Evolutionary conservation across 2,797 vertebrate genomes (phyloP).

Genomic region (Gobio occitaniae): DNA sequence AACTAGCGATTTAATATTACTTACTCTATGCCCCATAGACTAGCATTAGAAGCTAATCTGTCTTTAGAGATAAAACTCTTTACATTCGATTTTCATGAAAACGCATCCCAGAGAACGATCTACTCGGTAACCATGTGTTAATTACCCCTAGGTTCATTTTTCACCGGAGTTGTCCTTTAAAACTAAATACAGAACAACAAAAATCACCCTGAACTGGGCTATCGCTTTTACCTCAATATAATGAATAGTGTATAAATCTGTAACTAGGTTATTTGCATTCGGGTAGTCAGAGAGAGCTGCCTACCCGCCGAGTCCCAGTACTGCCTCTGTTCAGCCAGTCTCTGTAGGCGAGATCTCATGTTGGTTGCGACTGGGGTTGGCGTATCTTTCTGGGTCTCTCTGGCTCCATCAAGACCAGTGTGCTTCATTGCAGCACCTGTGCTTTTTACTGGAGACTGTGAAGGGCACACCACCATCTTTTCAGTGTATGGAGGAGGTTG

Average conservation of each 20-base stretch:
- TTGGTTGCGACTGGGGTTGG: slow-evolving; percentile 56
- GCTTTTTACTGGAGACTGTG: slow-evolving; percentile 23
- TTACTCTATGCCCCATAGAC: no score
- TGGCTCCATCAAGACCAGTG: slow-evolving; percentile 37
- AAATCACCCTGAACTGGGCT: background rate
- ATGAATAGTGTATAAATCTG: background rate
- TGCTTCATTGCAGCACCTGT: slow-evolving; percentile 23
- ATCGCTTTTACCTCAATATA: background rate
- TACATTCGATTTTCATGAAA: no score
- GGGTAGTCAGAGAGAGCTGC: background rate
- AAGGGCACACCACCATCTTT: slow-evolving; percentile 10
- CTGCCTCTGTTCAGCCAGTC: slow-evolving; percentile 85
- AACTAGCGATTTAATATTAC: no score
- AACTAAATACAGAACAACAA: background rate
- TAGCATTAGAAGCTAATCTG: no score
- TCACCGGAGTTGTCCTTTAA: no score
- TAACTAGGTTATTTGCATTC: background rate
- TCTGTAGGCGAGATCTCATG: slow-evolving; percentile 89
- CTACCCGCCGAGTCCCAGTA: slow-evolving; percentile 84
- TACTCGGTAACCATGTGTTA: no score
- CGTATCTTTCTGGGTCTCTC: slow-evolving; percentile 39
- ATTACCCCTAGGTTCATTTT: no score
- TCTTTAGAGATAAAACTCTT: no score
- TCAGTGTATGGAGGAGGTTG: slow-evolving; percentile 28
- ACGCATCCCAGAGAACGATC: no score